Conservation (phyloP, 2,888 invertebrate species). For the Mimumesa dahlbomi region DNA sequence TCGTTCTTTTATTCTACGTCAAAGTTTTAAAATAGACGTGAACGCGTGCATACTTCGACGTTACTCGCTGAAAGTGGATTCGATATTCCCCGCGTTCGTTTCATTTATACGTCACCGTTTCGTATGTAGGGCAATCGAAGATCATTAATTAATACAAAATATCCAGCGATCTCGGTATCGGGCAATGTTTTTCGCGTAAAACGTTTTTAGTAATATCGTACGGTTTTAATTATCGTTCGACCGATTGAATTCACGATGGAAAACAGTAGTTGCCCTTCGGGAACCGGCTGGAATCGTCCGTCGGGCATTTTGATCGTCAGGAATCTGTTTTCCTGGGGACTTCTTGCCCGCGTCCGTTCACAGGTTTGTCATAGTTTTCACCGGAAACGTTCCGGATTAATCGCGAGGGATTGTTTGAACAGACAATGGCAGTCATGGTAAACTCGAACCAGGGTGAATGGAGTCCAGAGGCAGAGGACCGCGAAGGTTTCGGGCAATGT, state of each 20-base stretch:
- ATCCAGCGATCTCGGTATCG: not conserved
- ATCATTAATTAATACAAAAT: not conserved
- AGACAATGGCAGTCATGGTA: slow-evolving; percentile 66
- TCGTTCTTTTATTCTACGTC: not conserved
- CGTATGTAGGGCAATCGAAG: too few species aligned
- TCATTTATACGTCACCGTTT: too few species aligned
- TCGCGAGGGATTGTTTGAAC: slow-evolving; percentile 65
- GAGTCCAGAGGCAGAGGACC: slow-evolving; percentile 33
- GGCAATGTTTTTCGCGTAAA: not conserved
- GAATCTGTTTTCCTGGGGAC: slow-evolving; percentile 18
- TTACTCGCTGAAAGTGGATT: too few species aligned
- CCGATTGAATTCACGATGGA: not conserved
- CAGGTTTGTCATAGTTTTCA: slow-evolving; percentile 56
- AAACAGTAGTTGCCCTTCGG: not conserved
- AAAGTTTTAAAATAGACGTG: not conserved
- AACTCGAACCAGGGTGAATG: slow-evolving; percentile 57
- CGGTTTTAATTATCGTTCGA: not conserved
- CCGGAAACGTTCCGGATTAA: slow-evolving; percentile 66
- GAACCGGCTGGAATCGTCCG: not conserved
- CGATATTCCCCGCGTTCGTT: too few species aligned
- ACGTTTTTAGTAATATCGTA: too few species aligned
- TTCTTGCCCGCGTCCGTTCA: slow-evolving; percentile 36
- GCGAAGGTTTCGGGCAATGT: slow-evolving; percentile 40
- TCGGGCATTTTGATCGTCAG: slow-evolving; percentile 9
- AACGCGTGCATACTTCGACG: too few species aligned